Percentiles rank a stretch among this genome's conserved stretches.
Conservation (phyloP, 2,113 vertebrate species). For the Otis tarda region DNA sequence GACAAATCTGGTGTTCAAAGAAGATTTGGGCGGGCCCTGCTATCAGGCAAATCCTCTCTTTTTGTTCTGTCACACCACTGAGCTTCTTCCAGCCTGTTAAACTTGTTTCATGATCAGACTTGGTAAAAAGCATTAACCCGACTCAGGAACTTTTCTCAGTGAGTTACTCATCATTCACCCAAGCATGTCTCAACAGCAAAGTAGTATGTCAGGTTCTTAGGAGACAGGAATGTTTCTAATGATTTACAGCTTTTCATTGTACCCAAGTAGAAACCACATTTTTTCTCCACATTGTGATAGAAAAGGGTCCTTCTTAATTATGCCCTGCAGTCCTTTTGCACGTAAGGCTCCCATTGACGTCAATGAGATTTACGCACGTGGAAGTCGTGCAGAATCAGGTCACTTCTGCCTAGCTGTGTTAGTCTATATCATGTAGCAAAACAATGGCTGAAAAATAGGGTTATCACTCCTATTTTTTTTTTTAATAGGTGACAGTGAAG, state of each 20-base stretch:
- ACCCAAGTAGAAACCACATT: constrained; percentile 7
- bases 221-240: constrained; percentile 40
- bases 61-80: constrained; percentile 26
- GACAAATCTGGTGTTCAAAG: not conserved
- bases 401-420: constrained; percentile 11
- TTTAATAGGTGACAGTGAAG: not conserved
- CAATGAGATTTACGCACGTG: constrained; percentile 39
- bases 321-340: constrained; percentile 34
- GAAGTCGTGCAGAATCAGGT: constrained; percentile 54
- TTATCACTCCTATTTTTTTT: not conserved
- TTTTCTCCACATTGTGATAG: constrained; percentile 12
- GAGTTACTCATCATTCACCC: constrained; percentile 46
- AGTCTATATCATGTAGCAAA: not conserved
- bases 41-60: constrained; percentile 15
- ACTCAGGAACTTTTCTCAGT: constrained; percentile 18
- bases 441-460: not conserved
- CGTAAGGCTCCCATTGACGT: constrained; percentile 33
- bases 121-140: constrained; percentile 31
- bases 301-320: constrained; percentile 49
- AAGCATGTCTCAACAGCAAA: constrained; percentile 52
- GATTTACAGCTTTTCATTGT: constrained; percentile 44
- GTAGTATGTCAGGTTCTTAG: constrained; percentile 39
- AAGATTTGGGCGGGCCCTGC: not conserved
- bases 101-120: constrained; percentile 58
- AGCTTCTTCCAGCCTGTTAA: constrained; percentile 39